Evolutionary conservation across 2,113 vertebrate genomes (phyloP).

Genomic region (Spheniscus mendiculus): DNA sequence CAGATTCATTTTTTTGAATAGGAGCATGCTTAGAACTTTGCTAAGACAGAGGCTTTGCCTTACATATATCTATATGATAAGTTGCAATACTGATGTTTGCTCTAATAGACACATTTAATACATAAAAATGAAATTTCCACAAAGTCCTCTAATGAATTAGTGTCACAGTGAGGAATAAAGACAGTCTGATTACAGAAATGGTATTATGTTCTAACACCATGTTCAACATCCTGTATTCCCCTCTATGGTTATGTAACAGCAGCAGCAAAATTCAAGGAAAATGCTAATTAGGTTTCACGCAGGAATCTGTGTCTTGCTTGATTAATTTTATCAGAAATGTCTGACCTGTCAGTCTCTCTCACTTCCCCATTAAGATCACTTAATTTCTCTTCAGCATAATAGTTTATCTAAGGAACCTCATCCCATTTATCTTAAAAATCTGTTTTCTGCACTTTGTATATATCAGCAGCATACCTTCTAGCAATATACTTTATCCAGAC

Average conservation of each 20-base stretch:
- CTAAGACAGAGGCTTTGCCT: background rate
- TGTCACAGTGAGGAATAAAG: background rate
- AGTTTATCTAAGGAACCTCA: background rate
- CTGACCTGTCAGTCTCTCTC: background rate
- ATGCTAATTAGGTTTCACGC: background rate
- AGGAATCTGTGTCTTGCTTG: background rate
- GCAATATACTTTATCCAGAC: background rate
- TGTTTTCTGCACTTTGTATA: background rate
- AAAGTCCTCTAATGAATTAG: background rate
- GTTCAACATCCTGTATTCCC: background rate
- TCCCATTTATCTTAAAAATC: background rate
- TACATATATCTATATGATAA: background rate
- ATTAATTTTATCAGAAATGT: background rate
- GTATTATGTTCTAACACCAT: background rate
- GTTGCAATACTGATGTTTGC: background rate
- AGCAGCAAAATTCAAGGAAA: background rate
- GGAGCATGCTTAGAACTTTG: background rate
- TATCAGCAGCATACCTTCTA: background rate
- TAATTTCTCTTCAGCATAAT: background rate
- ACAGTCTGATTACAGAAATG: background rate
- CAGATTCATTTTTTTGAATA: background rate
- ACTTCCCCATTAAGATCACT: background rate
- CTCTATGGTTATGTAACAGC: background rate
- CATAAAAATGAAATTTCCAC: background rate
- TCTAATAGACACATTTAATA: background rate